Conservation (phyloP, 2,113 vertebrate species). For the Pterocles burchelli region DNA sequence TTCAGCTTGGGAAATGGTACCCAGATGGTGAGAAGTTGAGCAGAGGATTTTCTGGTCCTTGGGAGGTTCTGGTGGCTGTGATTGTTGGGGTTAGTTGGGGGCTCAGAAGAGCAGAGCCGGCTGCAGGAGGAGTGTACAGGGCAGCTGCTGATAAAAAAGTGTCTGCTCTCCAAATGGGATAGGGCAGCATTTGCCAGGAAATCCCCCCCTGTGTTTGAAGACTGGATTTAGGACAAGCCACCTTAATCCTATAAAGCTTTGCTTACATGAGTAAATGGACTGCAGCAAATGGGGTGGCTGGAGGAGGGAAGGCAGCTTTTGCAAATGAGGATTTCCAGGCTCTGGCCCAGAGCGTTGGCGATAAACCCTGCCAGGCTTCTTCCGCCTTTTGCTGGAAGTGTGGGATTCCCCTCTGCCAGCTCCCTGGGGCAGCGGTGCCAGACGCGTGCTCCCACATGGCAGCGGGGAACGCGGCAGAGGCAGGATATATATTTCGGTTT, state of each 20-base stretch:
- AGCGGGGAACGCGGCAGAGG: neutral
- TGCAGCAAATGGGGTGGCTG: neutral
- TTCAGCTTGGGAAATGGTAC: neutral
- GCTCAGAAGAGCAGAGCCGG: neutral
- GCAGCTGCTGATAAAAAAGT: neutral
- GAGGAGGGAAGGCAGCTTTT: neutral
- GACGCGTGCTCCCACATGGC: neutral
- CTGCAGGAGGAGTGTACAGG: neutral
- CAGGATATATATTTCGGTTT: neutral
- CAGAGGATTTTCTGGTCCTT: neutral
- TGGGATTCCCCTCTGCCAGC: neutral
- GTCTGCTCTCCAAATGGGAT: neutral
- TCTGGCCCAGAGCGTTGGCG: rapidly evolving
- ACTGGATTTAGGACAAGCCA: slow-evolving; percentile 37
- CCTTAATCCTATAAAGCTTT: slow-evolving; percentile 32
- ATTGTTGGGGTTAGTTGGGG: neutral
- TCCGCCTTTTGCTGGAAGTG: rapidly evolving
- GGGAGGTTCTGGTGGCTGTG: neutral
- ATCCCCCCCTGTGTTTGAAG: slow-evolving; percentile 1
- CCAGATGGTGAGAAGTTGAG: neutral
- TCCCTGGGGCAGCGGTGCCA: neutral
- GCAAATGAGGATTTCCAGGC: neutral
- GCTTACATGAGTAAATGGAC: neutral
- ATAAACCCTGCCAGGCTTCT: neutral
- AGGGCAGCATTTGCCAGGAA: slow-evolving; percentile 1